phyloP scores from a whole-genome alignment of 2,797 vertebrate genomes.

The Scyliorhinus canicula region DNA sequence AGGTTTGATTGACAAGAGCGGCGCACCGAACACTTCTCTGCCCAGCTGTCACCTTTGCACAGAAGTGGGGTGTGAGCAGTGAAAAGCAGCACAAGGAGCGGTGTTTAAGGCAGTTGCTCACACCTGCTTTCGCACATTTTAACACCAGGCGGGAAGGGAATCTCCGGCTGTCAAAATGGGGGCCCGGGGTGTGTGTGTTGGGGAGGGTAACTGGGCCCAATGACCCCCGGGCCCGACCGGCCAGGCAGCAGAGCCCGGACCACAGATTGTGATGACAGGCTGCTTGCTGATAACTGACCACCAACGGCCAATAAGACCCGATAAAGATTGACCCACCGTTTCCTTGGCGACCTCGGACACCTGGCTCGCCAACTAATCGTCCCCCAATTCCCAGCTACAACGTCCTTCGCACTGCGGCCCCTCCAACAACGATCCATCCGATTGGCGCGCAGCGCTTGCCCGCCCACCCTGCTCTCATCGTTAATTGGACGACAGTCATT shows the following conservation, averaged over 20 bases:
- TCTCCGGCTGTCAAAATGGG: neutral
- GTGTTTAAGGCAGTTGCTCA: neutral
- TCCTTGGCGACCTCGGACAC: neutral
- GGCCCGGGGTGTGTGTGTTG: neutral
- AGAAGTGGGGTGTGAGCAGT: neutral
- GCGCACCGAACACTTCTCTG: neutral
- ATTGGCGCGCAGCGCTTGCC: neutral
- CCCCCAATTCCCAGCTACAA: neutral
- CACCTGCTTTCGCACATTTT: neutral
- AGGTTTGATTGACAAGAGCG: neutral
- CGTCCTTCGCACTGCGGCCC: neutral
- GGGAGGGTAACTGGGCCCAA: neutral
- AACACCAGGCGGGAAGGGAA: neutral
- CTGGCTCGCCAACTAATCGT: neutral
- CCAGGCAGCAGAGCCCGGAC: neutral
- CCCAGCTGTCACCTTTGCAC: neutral
- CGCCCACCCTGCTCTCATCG: fast-evolving
- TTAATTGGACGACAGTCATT: neutral
- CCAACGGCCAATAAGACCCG: no score
- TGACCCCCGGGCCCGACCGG: no score
- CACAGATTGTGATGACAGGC: neutral
- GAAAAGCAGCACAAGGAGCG: neutral
- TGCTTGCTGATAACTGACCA: neutral
- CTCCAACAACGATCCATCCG: neutral
- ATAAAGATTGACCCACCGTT: neutral